phyloP scores from a whole-genome alignment of 2,888 invertebrate species.

The Pomacea canaliculata region DNA sequence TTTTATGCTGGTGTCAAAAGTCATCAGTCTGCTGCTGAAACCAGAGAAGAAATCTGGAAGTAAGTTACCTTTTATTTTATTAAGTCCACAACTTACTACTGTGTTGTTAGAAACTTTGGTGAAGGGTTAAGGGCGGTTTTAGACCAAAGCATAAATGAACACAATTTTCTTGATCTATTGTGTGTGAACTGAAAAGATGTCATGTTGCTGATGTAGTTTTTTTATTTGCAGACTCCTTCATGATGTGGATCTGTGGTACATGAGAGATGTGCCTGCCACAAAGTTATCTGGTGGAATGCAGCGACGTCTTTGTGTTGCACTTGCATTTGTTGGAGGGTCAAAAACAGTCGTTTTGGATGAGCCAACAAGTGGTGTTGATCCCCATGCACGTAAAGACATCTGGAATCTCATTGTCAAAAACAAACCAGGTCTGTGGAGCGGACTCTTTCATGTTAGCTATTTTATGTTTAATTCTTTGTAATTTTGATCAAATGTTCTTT shows the following conservation, averaged over 20 bases:
- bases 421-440: conserved; percentile 49
- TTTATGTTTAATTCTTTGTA: too few relatives aligned
- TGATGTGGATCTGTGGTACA: conserved; percentile 62
- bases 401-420: conserved; percentile 70
- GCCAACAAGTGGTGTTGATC: conserved; percentile 70
- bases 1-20: conserved; percentile 69
- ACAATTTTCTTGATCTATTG: background rate
- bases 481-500: too few relatives aligned
- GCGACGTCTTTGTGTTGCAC: conserved; percentile 69
- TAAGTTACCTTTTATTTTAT: conserved; percentile 32
- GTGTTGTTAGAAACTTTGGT: too few relatives aligned
- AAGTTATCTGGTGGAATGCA: conserved; percentile 70
- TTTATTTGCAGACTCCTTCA: conserved; percentile 53
- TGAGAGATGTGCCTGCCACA: conserved; percentile 56
- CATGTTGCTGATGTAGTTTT: background rate
- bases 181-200: background rate
- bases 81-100: too few relatives aligned
- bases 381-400: conserved; percentile 68
- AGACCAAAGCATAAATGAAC: too few relatives aligned
- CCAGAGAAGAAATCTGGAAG: conserved; percentile 53
- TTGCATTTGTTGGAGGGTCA: conserved; percentile 71
- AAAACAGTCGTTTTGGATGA: conserved; percentile 70
- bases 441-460: too few relatives aligned
- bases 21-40: conserved; percentile 30
- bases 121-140: too few relatives aligned